Evolutionary conservation across 2,888 invertebrate genomes (phyloP).

Genomic region (Norana najaformis): DNA sequence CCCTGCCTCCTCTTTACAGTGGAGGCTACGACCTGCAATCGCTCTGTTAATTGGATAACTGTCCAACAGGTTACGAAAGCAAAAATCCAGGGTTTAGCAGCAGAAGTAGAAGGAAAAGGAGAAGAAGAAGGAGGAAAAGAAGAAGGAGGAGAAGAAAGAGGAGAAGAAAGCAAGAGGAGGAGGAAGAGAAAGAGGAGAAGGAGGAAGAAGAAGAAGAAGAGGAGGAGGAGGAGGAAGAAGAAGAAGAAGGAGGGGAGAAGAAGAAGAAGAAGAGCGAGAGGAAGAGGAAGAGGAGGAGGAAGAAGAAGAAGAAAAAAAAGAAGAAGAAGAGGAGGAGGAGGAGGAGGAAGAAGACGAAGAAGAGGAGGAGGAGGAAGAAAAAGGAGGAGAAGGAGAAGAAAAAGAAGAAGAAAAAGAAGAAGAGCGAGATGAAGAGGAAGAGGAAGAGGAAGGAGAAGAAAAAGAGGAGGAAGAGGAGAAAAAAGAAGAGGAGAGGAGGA

Average conservation of each 20-base stretch:
- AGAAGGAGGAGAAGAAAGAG: no score
- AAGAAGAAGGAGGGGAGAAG: neutral
- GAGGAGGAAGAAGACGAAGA: neutral
- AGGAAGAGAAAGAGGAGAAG: no score
- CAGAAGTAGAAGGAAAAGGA: no score
- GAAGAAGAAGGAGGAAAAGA: no score
- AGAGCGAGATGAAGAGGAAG: slow-evolving; percentile 7
- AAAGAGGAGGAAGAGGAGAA: slow-evolving; percentile 20
- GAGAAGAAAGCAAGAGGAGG: no score
- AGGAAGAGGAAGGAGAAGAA: slow-evolving; percentile 20
- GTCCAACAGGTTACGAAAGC: no score
- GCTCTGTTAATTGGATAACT: no score
- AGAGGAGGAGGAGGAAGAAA: neutral
- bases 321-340: neutral
- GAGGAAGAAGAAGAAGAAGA: no score
- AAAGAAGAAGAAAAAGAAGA: neutral
- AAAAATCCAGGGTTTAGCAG: no score
- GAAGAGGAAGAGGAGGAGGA: neutral
- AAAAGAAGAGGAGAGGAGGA: neutral
- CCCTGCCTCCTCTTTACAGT: no score
- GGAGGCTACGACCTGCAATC: no score
- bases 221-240: no score
- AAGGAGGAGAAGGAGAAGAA: neutral
- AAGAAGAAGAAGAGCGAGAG: neutral
- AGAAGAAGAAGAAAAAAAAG: neutral